Base-by-base conservation (phyloP, 2,113 vertebrate genomes). In the Nothobranchius furzeri region DNA sequence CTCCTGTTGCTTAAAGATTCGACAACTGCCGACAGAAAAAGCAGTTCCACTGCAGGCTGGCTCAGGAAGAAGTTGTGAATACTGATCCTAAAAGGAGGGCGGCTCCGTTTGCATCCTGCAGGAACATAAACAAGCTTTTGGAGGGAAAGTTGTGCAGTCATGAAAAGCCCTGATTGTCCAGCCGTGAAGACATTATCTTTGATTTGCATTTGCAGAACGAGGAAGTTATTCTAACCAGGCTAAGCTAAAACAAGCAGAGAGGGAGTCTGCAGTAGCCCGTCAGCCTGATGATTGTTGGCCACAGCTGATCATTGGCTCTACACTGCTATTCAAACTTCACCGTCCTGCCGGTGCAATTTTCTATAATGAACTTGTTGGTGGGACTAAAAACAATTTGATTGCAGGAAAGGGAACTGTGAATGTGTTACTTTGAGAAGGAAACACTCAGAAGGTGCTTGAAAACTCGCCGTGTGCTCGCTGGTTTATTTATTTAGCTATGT, bases 271-370 rank as follows among this genome's bases (percentile, higher is more conserved):
- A 10, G 42, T 30, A 20, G 40, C 57, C 55, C 1, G 7, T 52
- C 52, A 36, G 4, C 48, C 3, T 25, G 56, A 54, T 45, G 43
- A 50, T 37, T 69, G 61, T 17, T 60, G 68, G 47, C 58, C 63
- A 25, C 63, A 55, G 68, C 46, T 60, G 52, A 68, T 68, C 17
- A 48, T n/a, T 55, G 64, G 50, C 37, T 56, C 20, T 35, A 61
- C 68, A 55, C 64, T 61, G 45, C 36, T 48, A 55, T 57, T 76
- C 58, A 56, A 11, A 69, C 37, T 56, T 68, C 52, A 45, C 52
- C 50, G 35, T 17, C 56, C 45, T 8, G n/a, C 59, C 25, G 68
- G 17, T 72, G 50, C 35, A 20, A 72, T 75, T 68, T 60, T 7
- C n/a, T 46, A 14, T 62, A 15, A 43, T 55, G 68, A 64, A 68